Conservation (phyloP, 2,888 invertebrate genomes). For the Ypsolopha sequella region DNA sequence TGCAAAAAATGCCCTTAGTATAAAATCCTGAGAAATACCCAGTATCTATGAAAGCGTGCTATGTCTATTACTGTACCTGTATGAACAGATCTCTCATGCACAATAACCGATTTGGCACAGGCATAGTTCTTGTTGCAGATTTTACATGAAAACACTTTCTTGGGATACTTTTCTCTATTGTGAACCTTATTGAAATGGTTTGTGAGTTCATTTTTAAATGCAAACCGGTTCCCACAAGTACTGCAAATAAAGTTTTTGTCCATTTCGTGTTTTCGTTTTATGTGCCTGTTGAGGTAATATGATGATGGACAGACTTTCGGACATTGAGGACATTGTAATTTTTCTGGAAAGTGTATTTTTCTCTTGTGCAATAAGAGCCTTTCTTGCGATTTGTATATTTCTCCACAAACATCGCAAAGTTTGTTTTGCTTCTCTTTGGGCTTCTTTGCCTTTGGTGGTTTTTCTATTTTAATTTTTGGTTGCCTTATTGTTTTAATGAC, state of each 20-base stretch:
- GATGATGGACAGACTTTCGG: slow-evolving; percentile 31
- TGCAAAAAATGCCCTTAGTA: too few species aligned
- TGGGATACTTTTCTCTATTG: slow-evolving; percentile 29
- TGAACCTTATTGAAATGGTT: slow-evolving; percentile 45
- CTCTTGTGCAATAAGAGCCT: slow-evolving; percentile 35
- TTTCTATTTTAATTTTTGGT: slow-evolving; percentile 10
- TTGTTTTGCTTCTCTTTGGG: slow-evolving; percentile 16
- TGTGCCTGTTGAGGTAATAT: slow-evolving; percentile 41
- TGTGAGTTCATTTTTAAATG: slow-evolving; percentile 38
- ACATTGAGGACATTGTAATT: slow-evolving; percentile 42
- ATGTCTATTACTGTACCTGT: slow-evolving; percentile 32
- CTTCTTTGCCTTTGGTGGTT: slow-evolving; percentile 17
- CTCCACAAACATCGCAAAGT: slow-evolving; percentile 52
- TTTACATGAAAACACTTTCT: slow-evolving; percentile 38
- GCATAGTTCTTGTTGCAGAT: slow-evolving; percentile 51
- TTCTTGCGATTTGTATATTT: slow-evolving; percentile 32
- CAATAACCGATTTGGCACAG: slow-evolving; percentile 44
- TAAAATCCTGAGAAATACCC: too few species aligned
- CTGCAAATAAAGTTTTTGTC: slow-evolving; percentile 42
- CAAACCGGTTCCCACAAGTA: slow-evolving; percentile 41
- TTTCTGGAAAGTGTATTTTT: slow-evolving; percentile 30
- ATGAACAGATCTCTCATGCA: slow-evolving; percentile 61
- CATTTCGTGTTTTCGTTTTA: slow-evolving; percentile 38
- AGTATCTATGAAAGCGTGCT: too few species aligned
- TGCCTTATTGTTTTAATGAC: slow-evolving; percentile 13